These are phyloP conservation scores for Megalops atlanticus DNA, from an alignment of 2,113 vertebrate genomes.

Conservation along the genomic window DNA sequence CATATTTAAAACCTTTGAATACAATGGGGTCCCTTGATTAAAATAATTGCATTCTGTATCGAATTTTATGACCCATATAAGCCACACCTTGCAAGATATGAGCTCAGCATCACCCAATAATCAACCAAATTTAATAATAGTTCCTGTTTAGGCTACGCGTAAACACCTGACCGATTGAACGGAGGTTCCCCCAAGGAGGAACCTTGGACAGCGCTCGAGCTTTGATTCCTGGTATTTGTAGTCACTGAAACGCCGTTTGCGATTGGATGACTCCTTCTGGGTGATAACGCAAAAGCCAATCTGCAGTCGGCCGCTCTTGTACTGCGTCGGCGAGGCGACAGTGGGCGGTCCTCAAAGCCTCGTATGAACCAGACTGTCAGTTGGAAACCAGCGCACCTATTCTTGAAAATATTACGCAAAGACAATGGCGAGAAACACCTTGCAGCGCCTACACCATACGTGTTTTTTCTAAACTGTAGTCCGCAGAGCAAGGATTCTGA, in stretches of 20 bases:
- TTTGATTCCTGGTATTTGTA: conserved; percentile 25
- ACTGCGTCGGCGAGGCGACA: conserved; percentile 35
- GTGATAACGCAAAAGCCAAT: conserved; percentile 29
- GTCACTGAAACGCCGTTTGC: conserved; percentile 2
- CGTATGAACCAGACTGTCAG: conserved; percentile 50
- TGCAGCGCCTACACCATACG: conserved; percentile 8
- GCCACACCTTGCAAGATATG: too few species aligned
- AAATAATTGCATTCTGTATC: too few species aligned
- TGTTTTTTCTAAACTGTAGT: conserved; percentile 14
- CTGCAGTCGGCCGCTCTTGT: conserved; percentile 18
- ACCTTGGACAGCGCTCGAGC: conserved; percentile 50
- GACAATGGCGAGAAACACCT: conserved; percentile 7
- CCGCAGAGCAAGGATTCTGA: conserved; percentile 16
- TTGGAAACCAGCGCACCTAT: conserved; percentile 46
- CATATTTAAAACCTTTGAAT: too few species aligned
- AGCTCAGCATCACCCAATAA: too few species aligned
- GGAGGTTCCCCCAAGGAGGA: conserved; percentile 21
- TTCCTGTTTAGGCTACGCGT: too few species aligned
- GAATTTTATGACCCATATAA: too few species aligned
- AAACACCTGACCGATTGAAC: background rate
- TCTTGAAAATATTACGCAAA: conserved; percentile 48
- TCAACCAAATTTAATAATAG: too few species aligned
- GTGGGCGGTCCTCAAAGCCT: conserved; percentile 50
- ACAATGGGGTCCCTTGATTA: too few species aligned
- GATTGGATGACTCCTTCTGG: background rate